Conservation (phyloP, 1,140 invertebrate species). For the Diorhabda carinulata region DNA sequence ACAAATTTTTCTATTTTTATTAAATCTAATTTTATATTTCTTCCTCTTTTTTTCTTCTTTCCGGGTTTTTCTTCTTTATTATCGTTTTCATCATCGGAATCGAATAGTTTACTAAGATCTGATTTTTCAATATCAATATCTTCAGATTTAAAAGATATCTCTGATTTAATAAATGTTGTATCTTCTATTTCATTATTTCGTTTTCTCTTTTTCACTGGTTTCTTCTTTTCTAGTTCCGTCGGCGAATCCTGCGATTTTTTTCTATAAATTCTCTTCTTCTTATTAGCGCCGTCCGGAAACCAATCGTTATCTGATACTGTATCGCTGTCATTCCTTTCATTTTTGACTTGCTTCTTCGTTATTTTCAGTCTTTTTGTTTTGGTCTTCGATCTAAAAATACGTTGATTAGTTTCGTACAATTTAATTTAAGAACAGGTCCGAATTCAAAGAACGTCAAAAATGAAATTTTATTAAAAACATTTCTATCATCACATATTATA, state of each 20-base stretch:
- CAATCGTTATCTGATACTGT: background rate
- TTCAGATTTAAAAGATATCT: background rate
- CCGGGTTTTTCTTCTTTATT: background rate
- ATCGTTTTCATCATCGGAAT: background rate
- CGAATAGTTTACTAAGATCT: too few relatives aligned
- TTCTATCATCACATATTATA: background rate
- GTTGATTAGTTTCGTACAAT: background rate
- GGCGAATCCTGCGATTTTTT: background rate
- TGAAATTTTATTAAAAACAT: background rate
- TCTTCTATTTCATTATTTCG: background rate
- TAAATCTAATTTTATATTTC: constrained; percentile 10
- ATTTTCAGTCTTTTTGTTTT: background rate
- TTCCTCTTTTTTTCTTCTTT: background rate
- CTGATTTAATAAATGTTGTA: background rate
- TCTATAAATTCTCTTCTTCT: background rate
- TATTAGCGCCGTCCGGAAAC: background rate
- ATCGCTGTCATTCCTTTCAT: background rate
- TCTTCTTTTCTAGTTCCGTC: background rate
- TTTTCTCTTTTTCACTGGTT: constrained; percentile 10
- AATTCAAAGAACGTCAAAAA: background rate
- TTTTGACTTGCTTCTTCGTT: background rate
- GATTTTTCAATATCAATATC: too few relatives aligned
- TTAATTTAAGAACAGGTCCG: too few relatives aligned
- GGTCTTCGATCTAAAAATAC: background rate
- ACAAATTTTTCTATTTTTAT: constrained; percentile 12